A percentile compares a stretch with the other conserved stretches of the same genome.
Evolutionary conservation across 2,113 vertebrate genomes (phyloP).

Genomic region (Shinisaurus crocodilurus): DNA sequence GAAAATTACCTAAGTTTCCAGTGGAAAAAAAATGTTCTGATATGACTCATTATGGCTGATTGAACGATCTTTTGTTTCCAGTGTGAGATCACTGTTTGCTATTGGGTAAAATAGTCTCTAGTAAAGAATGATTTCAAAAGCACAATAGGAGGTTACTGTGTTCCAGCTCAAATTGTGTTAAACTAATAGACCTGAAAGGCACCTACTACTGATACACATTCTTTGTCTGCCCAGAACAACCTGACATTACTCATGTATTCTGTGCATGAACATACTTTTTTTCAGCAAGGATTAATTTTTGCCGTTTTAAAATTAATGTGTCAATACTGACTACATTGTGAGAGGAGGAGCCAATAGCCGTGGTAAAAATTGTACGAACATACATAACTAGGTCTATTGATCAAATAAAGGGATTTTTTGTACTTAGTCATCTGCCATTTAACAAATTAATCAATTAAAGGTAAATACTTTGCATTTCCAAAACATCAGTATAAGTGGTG

Average conservation of each 20-base stretch:
- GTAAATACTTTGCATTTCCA: background rate
- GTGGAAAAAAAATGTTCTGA: conserved; percentile 13
- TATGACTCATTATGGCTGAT: conserved; percentile 4
- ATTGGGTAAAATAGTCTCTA: conserved; percentile 25
- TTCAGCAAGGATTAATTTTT: background rate
- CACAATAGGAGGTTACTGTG: background rate
- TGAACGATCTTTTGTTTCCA: conserved; percentile 13
- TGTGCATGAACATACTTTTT: conserved; percentile 29
- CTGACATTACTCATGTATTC: background rate
- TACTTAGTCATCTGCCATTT: background rate
- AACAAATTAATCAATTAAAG: background rate
- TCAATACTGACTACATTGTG: background rate
- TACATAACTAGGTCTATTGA: background rate
- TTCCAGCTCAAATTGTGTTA: conserved; percentile 26
- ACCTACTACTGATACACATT: background rate
- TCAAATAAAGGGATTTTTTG: background rate
- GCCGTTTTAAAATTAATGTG: conserved; percentile 36
- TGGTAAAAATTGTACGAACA: background rate
- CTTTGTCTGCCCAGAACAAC: conserved; percentile 29
- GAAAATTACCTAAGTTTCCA: conserved; percentile 5
- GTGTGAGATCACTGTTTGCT: background rate
- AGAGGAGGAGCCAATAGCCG: conserved; percentile 13
- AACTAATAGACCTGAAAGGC: conserved; percentile 6
- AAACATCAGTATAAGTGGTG: background rate
- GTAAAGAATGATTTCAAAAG: conserved; percentile 29